Percentiles rank a stretch among this genome's conserved stretches.
Evolutionary conservation across 2,113 vertebrate genomes (phyloP).

Genomic region (Theristicus caerulescens): DNA sequence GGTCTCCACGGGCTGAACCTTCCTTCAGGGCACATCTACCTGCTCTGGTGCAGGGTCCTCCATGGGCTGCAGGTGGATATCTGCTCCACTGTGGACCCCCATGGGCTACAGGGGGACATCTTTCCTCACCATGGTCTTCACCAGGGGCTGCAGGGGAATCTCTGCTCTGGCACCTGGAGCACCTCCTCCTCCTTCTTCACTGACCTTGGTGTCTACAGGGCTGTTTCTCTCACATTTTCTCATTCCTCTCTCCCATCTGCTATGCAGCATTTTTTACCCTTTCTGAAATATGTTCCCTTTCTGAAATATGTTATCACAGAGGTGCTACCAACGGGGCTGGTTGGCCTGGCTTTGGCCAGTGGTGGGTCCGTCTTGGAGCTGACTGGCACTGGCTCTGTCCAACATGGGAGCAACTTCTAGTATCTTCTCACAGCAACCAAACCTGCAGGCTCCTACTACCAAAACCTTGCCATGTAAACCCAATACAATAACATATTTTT

Average conservation of each 20-base stretch:
- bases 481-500: neutral
- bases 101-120: neutral
- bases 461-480: neutral
- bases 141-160: neutral
- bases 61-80: neutral
- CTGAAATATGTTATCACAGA: neutral
- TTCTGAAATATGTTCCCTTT: neutral
- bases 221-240: neutral
- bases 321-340: rapidly evolving
- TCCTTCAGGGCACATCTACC: neutral
- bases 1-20: rapidly evolving
- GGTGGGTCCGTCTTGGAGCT: rapidly evolving
- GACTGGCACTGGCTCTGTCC: neutral
- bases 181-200: neutral
- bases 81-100: neutral
- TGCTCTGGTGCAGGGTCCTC: rapidly evolving
- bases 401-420: neutral
- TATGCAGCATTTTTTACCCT: neutral
- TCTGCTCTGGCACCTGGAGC: rapidly evolving
- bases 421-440: neutral
- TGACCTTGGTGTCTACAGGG: neutral
- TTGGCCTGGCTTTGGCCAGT: neutral
- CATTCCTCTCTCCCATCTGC: neutral
- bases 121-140: too few relatives aligned
- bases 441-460: rapidly evolving